These are phyloP conservation scores for Limnephilus lunatus DNA, from an alignment of 2,888 invertebrate species.

Conservation along the genomic window DNA sequence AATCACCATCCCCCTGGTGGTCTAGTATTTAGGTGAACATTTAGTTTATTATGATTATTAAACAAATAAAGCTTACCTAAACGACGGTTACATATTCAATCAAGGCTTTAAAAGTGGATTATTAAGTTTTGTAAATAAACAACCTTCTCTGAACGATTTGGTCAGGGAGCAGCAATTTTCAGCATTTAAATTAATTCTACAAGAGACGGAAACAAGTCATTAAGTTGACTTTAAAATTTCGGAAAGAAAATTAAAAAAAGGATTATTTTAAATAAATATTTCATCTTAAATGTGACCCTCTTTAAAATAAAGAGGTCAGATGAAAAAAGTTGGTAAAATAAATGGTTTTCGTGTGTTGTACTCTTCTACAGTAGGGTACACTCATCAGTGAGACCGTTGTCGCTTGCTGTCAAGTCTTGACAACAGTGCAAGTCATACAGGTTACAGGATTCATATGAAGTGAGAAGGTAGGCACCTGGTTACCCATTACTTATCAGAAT, in stretches of 20 bases:
- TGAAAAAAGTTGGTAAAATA: not conserved
- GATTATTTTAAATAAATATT: not conserved
- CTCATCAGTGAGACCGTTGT: not conserved
- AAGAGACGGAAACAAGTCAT: conserved; percentile 2
- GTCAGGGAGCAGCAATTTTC: not conserved
- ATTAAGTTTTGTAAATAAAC: not conserved
- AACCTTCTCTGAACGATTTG: not conserved
- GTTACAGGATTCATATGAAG: not conserved
- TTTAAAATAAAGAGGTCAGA: not conserved
- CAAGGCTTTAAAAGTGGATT: not conserved
- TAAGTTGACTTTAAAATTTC: not conserved
- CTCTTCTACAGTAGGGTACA: not conserved
- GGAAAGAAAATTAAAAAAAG: not conserved
- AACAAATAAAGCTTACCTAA: conserved; percentile 47
- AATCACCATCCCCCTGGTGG: conserved; percentile 3
- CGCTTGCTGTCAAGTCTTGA: not conserved
- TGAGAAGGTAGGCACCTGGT: not conserved
- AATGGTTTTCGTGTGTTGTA: not conserved
- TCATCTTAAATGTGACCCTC: not conserved
- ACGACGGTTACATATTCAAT: conserved; percentile 43
- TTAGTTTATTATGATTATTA: conserved; percentile 48
- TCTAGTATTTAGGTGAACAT: conserved; percentile 7
- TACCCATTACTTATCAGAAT: too few species aligned
- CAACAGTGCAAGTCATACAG: not conserved
- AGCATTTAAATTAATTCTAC: not conserved